Evolutionary conservation across 1,140 invertebrate species (phyloP), one percentile per base, ranked within the genome.

Genomic region (Neuroterus valhalla): DNA sequence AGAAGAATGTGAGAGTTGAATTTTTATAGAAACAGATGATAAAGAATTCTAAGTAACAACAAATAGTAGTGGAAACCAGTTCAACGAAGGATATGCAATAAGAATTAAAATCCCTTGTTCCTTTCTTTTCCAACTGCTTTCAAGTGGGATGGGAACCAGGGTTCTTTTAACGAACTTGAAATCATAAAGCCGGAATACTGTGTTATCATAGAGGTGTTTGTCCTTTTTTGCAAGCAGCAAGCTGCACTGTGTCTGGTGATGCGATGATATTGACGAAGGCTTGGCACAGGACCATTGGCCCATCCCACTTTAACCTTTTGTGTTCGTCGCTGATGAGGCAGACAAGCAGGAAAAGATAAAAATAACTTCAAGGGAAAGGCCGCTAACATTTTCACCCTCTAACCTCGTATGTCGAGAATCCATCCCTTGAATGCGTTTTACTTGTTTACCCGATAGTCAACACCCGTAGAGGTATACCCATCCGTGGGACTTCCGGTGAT

Each of bases 331-430:
- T 62, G 52, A 62, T 62, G 55, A 62, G 26, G 55, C 55, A 62
- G 23, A 26, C 55, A 26, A 62, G 23, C n/a, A 62, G 6, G 12
- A 38, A 12, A 31, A 62, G 55, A 62, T 62, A 62, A 62, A 62
- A 62, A 62, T 62, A 62, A 31, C 55, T 62, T 62, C 55, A 62
- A 62, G 55, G 55, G 55, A 12, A 62, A 62, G 55, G 55, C 31
- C 55, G 55, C 15, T 23, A 62, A 62, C 23, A 62, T 62, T 62
- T 62, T 62, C 55, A 62, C 55, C 55, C 55, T 62, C 55, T 38
- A 62, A 62, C 55, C 55, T 62, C 55, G 14, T 62, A 62, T 62
- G 52, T 62, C 21, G 14, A 26, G 23, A 31, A 11, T 31, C 23
- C 52, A 12, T n/a, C 52, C 23, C 55, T 3, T 52, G 10, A 19